A percentile compares a stretch with the other conserved stretches of the same genome.
phyloP scores from a whole-genome alignment of 2,113 vertebrate genomes.

The Sturnus vulgaris region DNA sequence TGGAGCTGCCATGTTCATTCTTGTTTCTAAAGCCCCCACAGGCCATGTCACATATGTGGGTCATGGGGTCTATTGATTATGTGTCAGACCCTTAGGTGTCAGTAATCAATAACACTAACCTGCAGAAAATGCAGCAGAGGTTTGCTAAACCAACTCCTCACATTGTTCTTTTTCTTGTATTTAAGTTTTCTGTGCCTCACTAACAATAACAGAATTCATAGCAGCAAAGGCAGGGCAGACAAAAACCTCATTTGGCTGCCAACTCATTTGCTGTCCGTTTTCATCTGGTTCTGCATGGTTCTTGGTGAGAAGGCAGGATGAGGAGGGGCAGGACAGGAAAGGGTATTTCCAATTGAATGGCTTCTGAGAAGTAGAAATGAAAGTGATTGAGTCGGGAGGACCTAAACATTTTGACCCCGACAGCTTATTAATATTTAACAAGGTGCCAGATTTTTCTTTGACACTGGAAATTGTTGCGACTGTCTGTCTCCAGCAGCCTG shows the following conservation, averaged over 20 bases:
- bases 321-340: conserved; percentile 19
- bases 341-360: neutral
- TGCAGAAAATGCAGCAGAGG: conserved; percentile 71
- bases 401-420: conserved; percentile 35
- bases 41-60: conserved; percentile 78
- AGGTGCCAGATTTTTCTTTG: conserved; percentile 61
- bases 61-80: conserved; percentile 78
- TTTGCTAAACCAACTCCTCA: conserved; percentile 46
- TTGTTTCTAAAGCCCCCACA: conserved; percentile 75
- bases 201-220: neutral
- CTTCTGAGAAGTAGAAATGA: conserved; percentile 42
- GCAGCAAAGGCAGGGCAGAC: neutral
- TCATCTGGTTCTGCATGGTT: neutral
- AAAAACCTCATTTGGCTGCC: conserved; percentile 24
- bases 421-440: conserved; percentile 61
- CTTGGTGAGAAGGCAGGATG: neutral
- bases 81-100: conserved; percentile 76
- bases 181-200: neutral
- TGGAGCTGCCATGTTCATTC: conserved; percentile 72
- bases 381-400: conserved; percentile 54
- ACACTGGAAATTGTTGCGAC: conserved; percentile 17
- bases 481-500: conserved; percentile 50
- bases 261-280: neutral
- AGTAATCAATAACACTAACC: conserved; percentile 81
- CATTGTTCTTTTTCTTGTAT: conserved; percentile 21